phyloP scores from a whole-genome alignment of 2,113 vertebrate genomes.

The Oriolus oriolus region DNA sequence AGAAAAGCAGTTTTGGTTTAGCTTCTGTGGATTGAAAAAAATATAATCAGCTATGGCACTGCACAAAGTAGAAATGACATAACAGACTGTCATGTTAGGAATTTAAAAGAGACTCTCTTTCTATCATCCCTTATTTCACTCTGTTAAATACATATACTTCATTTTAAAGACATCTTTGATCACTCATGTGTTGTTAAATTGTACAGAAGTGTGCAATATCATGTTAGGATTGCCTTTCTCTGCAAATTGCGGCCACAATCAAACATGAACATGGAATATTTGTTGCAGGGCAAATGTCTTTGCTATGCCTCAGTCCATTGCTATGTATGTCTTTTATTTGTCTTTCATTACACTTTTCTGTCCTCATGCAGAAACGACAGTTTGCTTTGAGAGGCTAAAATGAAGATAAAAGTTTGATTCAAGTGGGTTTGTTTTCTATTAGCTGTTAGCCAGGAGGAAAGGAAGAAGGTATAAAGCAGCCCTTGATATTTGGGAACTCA shows the following conservation, averaged over 20 bases:
- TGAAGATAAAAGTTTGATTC: not conserved
- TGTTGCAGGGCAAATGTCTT: not conserved
- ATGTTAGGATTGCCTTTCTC: not conserved
- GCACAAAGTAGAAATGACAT: not conserved
- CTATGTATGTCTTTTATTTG: not conserved
- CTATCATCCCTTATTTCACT: not conserved
- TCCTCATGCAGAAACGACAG: not conserved
- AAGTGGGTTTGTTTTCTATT: not conserved
- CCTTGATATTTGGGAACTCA: not conserved
- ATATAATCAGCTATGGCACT: not conserved
- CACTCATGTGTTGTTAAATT: not conserved
- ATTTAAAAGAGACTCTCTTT: not conserved
- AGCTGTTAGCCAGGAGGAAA: not conserved
- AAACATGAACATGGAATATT: not conserved
- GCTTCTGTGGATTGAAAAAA: not conserved
- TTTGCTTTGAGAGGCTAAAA: not conserved
- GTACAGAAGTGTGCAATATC: not conserved
- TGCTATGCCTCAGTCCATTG: not conserved
- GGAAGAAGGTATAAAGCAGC: not conserved
- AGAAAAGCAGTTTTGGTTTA: not conserved
- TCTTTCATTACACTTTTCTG: not conserved
- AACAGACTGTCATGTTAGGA: not conserved
- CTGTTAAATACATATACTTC: not conserved
- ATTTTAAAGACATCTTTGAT: not conserved
- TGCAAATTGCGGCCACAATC: not conserved